A percentile compares a stretch with the other conserved stretches of the same genome.
Conservation (phyloP, 2,113 vertebrate species). For the Loxodonta africana region DNA sequence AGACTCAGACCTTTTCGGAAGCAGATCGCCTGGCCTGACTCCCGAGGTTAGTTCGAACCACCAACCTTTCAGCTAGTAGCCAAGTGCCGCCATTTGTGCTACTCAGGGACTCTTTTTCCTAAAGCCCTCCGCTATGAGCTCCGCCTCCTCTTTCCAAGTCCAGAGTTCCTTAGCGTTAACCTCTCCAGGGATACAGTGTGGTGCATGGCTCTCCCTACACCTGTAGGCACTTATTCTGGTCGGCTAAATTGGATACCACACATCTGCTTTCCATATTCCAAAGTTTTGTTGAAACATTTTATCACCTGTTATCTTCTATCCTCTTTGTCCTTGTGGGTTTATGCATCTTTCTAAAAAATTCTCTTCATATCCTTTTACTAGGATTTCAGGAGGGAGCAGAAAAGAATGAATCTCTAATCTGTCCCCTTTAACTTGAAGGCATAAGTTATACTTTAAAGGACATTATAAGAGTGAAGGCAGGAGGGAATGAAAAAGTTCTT, state of each 20-base stretch:
- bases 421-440: background rate
- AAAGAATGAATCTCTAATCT: background rate
- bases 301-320: slow-evolving; percentile 12
- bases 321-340: background rate
- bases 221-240: background rate
- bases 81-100: no score
- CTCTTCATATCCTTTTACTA: background rate
- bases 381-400: background rate
- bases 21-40: no score
- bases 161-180: background rate
- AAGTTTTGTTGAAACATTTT: slow-evolving; percentile 12
- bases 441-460: slow-evolving; percentile 1
- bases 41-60: no score
- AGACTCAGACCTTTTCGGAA: no score
- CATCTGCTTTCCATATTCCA: background rate
- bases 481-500: background rate
- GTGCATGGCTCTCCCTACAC: rapidly evolving
- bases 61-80: no score
- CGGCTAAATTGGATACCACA: background rate
- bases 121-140: background rate
- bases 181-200: background rate
- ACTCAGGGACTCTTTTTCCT: no score
- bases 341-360: background rate
- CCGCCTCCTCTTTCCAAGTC: background rate
- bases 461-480: background rate